phyloP scores from a whole-genome alignment of 1,140 invertebrate species.

The Sarcophaga bullata region DNA sequence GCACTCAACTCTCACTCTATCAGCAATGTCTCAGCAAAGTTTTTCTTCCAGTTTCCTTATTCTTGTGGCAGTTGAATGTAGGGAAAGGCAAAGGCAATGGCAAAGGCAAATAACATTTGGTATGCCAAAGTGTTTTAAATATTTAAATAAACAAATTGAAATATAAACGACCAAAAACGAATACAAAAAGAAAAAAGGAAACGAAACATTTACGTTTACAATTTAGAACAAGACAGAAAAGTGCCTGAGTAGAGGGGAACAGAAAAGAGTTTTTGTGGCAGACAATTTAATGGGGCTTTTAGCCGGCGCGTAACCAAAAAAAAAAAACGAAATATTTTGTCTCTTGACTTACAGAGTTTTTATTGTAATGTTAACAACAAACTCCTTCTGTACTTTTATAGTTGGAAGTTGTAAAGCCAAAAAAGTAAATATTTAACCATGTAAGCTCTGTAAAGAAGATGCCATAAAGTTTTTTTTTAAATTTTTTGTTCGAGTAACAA shows the following conservation, averaged over 20 bases:
- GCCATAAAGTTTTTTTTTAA: no score
- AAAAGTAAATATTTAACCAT: no score
- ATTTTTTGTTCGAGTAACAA: no score
- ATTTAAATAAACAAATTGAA: constrained; percentile 42
- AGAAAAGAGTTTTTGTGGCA: constrained; percentile 21
- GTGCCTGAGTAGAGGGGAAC: neutral
- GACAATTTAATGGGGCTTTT: constrained; percentile 32
- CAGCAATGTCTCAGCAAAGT: neutral
- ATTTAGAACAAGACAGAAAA: no score
- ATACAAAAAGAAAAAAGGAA: no score
- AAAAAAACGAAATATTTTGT: neutral
- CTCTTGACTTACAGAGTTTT: neutral
- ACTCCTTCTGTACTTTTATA: neutral
- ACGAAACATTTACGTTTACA: no score
- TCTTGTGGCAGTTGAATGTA: neutral
- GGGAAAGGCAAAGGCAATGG: neutral
- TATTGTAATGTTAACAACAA: neutral
- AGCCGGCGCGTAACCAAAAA: neutral
- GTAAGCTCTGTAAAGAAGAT: no score
- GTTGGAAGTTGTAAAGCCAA: no score
- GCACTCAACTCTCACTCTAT: neutral
- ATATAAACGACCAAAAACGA: constrained; percentile 12
- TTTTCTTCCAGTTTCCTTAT: neutral
- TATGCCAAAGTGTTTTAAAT: constrained; percentile 39
- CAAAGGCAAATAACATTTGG: constrained; percentile 12